Evolutionary conservation across 2,888 invertebrate species (phyloP).

Genomic region (Lasius fuliginosus): DNA sequence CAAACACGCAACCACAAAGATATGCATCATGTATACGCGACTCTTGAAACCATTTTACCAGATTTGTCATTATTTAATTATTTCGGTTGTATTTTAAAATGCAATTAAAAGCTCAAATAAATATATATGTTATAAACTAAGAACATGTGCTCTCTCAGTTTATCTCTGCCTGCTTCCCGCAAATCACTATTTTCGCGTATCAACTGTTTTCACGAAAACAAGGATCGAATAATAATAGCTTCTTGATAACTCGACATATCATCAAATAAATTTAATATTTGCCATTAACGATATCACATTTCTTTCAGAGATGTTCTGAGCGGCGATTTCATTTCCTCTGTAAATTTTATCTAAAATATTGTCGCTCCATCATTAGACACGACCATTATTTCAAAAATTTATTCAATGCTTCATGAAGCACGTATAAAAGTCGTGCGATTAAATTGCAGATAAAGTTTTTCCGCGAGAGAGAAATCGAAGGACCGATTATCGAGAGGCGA

Average conservation of each 20-base stretch:
- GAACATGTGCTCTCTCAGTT: constrained; percentile 26
- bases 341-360: neutral
- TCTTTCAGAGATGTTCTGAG: neutral
- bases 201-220: neutral
- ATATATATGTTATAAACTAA: constrained; percentile 94
- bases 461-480: neutral
- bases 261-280: neutral
- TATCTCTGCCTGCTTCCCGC: constrained; percentile 18
- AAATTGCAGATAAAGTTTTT: neutral
- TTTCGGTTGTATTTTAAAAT: constrained; percentile 94
- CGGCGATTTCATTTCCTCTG: neutral
- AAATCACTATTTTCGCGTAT: neutral
- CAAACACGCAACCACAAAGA: constrained; percentile 88
- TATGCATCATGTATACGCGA: constrained; percentile 93
- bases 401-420: neutral
- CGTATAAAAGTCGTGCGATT: neutral
- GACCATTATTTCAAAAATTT: neutral
- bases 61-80: constrained; percentile 93
- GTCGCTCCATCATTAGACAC: neutral
- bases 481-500: constrained; percentile 1
- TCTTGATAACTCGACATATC: neutral
- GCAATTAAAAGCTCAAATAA: constrained; percentile 95
- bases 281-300: neutral
- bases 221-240: neutral
- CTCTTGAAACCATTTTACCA: constrained; percentile 91